Conservation (phyloP, 37 sponge, comb jelly and placozoan genomes). For the Ianthella basta region DNA sequence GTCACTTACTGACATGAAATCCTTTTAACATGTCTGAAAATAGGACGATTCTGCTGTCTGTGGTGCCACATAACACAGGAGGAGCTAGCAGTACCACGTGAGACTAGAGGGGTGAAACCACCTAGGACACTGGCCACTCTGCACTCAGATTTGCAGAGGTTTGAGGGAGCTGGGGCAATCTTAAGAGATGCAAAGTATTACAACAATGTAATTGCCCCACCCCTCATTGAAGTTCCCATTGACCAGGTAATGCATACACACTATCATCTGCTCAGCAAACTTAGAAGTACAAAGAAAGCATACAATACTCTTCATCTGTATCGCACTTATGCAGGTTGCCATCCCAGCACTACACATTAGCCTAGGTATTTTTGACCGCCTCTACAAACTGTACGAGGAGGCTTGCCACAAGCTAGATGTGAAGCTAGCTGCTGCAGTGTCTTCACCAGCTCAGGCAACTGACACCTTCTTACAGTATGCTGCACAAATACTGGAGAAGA, state of each 20-base stretch:
- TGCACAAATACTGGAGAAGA: neutral
- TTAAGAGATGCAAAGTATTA: slow-evolving; percentile 39
- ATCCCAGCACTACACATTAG: neutral
- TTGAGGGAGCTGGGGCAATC: slow-evolving; percentile 15
- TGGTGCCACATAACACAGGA: slow-evolving; percentile 32
- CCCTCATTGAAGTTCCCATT: slow-evolving; percentile 39
- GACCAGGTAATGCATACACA: neutral
- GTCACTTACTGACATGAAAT: neutral
- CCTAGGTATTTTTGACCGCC: neutral
- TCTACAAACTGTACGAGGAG: neutral
- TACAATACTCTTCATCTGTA: no score
- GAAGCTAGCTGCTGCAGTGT: neutral
- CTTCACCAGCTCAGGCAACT: neutral
- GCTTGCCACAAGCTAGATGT: slow-evolving; percentile 2
- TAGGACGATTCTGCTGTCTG: slow-evolving; percentile 62
- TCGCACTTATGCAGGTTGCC: neutral
- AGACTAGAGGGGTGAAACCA: neutral
- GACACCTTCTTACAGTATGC: neutral
- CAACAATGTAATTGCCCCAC: slow-evolving; percentile 47
- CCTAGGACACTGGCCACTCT: slow-evolving; percentile 17
- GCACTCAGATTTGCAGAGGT: slow-evolving; percentile 8
- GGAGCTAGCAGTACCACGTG: neutral
- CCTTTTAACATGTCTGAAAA: neutral
- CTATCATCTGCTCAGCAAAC: no score
- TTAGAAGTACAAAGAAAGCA: no score